A percentile compares a stretch with the other conserved stretches of the same genome.
These are phyloP conservation scores for Sterrhoptilus dennistouni DNA, from an alignment of 2,113 vertebrate genomes.

Conservation along the genomic window DNA sequence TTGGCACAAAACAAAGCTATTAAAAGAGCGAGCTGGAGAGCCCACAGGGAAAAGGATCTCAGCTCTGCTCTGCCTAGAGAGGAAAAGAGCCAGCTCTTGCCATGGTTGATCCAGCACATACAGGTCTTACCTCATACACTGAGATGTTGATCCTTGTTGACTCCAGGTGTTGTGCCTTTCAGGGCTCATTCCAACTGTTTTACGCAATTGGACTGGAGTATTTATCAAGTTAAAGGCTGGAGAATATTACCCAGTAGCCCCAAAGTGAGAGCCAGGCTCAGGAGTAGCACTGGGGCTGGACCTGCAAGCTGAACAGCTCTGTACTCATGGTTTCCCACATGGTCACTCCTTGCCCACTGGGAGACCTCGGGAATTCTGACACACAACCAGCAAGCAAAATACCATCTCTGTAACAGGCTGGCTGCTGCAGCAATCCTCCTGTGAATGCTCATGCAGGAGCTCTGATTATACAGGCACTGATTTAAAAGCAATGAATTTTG, in stretches of 20 bases:
- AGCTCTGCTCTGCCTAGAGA: background rate
- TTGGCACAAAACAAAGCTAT: background rate
- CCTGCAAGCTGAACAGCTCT: background rate
- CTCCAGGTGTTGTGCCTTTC: background rate
- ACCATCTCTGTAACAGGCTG: background rate
- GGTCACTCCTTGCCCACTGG: background rate
- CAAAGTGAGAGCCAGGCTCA: rapidly evolving
- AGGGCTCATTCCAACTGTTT: background rate
- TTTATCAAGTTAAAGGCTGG: background rate
- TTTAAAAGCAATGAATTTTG: background rate
- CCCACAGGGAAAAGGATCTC: background rate
- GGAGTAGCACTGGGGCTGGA: background rate
- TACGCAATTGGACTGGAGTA: background rate
- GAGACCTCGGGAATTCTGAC: background rate
- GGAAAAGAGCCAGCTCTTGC: background rate
- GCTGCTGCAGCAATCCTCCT: background rate
- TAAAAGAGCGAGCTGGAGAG: background rate
- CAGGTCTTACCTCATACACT: background rate
- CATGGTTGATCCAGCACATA: rapidly evolving
- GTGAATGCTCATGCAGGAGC: background rate
- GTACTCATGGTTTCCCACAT: background rate
- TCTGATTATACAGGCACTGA: background rate
- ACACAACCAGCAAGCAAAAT: background rate
- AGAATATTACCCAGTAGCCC: background rate
- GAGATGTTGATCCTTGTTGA: background rate